A percentile compares a stretch with the other conserved stretches of the same genome.
phyloP scores from a whole-genome alignment of 2,888 invertebrate genomes.

The Pristionchus entomophagus region DNA sequence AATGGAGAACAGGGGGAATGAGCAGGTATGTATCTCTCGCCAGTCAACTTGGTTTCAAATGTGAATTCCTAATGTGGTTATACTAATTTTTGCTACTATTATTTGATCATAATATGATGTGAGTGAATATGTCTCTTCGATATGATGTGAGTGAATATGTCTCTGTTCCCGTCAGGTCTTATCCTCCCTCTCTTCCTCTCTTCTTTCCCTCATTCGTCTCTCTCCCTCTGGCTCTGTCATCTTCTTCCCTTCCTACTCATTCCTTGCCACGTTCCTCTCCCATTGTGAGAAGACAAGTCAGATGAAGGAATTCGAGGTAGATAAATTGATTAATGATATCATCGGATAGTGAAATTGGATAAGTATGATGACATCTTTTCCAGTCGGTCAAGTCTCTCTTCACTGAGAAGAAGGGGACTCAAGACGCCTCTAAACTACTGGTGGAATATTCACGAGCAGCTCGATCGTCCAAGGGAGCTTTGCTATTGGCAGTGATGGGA shows the following conservation, averaged over 20 bases:
- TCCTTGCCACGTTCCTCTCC: conserved; percentile 84
- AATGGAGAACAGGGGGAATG: conserved; percentile 35
- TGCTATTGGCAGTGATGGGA: conserved; percentile 94
- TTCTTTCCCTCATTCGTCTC: conserved; percentile 85
- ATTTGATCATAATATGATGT: too few species aligned
- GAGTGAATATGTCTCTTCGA: too few species aligned
- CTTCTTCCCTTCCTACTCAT: conserved; percentile 94
- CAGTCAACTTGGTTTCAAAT: too few species aligned
- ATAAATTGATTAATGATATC: background rate
- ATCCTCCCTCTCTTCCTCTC: conserved; percentile 76
- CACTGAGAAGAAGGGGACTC: conserved; percentile 54
- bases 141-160: too few species aligned
- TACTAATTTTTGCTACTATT: too few species aligned
- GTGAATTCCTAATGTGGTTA: too few species aligned
- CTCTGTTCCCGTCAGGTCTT: conserved; percentile 12
- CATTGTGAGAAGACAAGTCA: conserved; percentile 76
- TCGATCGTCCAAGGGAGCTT: conserved; percentile 81
- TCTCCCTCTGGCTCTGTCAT: conserved; percentile 93
- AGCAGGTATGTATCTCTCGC: background rate
- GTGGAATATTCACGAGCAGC: conserved; percentile 77
- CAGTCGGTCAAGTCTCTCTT: conserved; percentile 54
- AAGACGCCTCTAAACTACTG: background rate
- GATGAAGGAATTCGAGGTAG: conserved; percentile 48
- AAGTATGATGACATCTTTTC: background rate
- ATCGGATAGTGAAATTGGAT: too few species aligned